Percentiles rank a stretch among this genome's conserved stretches.
Evolutionary conservation across 2,113 vertebrate species (phyloP).

Genomic region (Platanista minor): DNA sequence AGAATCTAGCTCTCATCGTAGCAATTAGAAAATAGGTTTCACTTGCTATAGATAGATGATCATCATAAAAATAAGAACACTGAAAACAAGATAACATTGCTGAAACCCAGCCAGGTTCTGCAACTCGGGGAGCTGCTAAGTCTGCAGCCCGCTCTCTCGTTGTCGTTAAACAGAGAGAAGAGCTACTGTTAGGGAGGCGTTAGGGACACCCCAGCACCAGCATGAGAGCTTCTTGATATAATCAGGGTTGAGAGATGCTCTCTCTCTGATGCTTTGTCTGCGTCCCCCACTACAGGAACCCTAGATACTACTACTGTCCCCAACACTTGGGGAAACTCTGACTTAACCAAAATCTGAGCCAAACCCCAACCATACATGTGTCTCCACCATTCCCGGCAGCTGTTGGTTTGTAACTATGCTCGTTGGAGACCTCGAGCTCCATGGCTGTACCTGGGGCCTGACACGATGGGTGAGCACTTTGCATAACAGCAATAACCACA

Average conservation of each 20-base stretch:
- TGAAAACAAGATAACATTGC: not conserved
- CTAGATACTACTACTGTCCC: not conserved
- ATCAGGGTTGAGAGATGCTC: not conserved
- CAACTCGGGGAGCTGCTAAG: not conserved
- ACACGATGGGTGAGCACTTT: not conserved
- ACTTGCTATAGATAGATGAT: not conserved
- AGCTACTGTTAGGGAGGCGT: rapidly evolving
- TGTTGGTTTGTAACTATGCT: not conserved
- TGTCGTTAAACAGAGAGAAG: rapidly evolving
- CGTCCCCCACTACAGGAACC: not conserved
- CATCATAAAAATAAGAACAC: not conserved
- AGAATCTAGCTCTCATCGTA: not conserved
- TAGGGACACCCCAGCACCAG: not conserved
- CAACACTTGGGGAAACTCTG: not conserved
- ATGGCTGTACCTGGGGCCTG: not conserved
- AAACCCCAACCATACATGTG: not conserved
- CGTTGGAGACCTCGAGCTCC: not conserved
- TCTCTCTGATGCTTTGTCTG: not conserved
- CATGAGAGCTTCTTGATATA: not conserved
- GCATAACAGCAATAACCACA: not conserved
- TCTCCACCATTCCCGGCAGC: not conserved
- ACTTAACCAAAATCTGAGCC: not conserved
- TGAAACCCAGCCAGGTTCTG: not conserved
- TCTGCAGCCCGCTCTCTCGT: not conserved
- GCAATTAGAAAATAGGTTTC: not conserved